Evolutionary conservation across 1,140 invertebrate genomes (phyloP).

Genomic region (Aphelinus atriplicis): DNA sequence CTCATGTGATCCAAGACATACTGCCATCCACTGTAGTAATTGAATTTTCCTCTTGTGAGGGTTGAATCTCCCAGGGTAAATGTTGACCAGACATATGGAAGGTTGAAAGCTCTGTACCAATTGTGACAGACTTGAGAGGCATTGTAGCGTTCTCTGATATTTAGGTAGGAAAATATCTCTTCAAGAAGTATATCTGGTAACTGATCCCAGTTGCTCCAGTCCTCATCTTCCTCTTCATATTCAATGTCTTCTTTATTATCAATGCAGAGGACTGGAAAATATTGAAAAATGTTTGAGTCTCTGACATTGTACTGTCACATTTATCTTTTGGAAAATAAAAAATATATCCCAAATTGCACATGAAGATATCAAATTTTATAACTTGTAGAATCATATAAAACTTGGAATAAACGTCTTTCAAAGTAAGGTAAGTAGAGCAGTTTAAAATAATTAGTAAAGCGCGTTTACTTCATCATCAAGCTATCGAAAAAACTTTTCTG

Average conservation of each 20-base stretch:
- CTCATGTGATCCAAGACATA: conserved; percentile 81
- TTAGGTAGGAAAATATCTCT: conserved; percentile 78
- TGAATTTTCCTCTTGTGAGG: conserved; percentile 79
- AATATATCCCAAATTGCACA: no score
- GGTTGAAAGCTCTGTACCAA: conserved; percentile 80
- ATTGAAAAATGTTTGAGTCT: not conserved
- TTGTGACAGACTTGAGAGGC: conserved; percentile 77
- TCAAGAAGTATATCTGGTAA: conserved; percentile 83
- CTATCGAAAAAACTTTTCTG: no score
- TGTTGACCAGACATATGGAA: conserved; percentile 78
- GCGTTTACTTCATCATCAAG: no score
- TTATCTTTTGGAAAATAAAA: no score
- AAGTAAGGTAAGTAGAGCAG: no score
- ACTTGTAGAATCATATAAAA: conserved; percentile 10
- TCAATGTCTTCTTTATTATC: conserved; percentile 68
- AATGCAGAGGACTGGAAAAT: conserved; percentile 69
- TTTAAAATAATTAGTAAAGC: no score
- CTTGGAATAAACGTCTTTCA: no score
- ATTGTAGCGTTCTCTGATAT: conserved; percentile 76
- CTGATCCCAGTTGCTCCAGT: conserved; percentile 73
- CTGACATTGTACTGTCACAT: no score
- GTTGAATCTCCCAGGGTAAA: conserved; percentile 80
- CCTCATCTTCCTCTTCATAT: conserved; percentile 55
- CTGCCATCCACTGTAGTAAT: conserved; percentile 87
- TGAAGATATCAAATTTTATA: conserved; percentile 3